Evolutionary conservation across 1,140 invertebrate species (phyloP).

Genomic region (Nasonia giraulti): DNA sequence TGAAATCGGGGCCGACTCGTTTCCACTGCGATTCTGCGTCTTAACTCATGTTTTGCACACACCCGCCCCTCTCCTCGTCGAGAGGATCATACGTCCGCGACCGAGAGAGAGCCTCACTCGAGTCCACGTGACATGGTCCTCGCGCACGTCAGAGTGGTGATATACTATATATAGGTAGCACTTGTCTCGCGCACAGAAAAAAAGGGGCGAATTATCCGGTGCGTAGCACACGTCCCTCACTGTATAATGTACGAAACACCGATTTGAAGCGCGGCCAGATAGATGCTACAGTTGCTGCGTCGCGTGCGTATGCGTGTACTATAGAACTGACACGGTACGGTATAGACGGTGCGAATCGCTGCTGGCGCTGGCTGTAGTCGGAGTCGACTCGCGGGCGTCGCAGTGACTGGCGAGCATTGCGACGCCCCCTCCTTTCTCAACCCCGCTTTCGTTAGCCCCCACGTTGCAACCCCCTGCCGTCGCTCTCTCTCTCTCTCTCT

Average conservation of each 20-base stretch:
- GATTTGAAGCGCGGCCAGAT: too few relatives aligned
- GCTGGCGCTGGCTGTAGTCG: constrained; percentile 20
- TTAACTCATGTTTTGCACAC: constrained; percentile 25
- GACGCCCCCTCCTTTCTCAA: constrained; percentile 60
- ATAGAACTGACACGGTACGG: too few relatives aligned
- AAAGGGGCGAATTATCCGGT: too few relatives aligned
- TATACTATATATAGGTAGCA: too few relatives aligned
- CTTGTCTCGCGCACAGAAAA: too few relatives aligned
- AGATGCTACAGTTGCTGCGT: background rate
- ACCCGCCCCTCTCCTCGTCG: background rate
- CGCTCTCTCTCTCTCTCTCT: constrained; percentile 28
- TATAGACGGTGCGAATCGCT: background rate
- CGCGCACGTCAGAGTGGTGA: background rate
- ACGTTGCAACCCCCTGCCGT: constrained; percentile 32
- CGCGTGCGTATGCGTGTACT: background rate
- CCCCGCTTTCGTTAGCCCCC: constrained; percentile 41
- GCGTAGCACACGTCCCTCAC: too few relatives aligned
- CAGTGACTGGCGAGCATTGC: constrained; percentile 69
- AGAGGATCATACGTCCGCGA: background rate
- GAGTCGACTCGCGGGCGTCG: constrained; percentile 60
- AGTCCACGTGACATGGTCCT: constrained; percentile 28
- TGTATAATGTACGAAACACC: too few relatives aligned
- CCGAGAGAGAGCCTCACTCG: background rate
- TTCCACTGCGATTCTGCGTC: background rate
- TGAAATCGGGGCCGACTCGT: background rate